phyloP scores from a whole-genome alignment of 2,113 vertebrate genomes.

The Poeciliopsis prolifica region DNA sequence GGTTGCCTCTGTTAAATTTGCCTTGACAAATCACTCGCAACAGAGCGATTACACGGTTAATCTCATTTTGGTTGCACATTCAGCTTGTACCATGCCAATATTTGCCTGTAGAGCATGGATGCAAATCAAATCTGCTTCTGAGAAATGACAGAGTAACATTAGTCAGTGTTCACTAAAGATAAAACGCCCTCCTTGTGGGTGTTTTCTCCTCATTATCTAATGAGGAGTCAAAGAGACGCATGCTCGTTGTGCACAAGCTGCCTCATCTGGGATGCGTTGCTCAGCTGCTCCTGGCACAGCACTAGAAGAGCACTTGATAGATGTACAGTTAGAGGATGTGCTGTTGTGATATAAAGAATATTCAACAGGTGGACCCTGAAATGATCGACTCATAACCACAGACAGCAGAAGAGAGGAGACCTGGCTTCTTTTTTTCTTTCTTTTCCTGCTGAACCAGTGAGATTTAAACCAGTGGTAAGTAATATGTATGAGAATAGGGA shows the following conservation, averaged over 20 bases:
- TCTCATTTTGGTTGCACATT: neutral
- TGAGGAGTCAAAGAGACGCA: slow-evolving; percentile 21
- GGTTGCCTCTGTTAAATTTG: neutral
- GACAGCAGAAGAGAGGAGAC: slow-evolving; percentile 29
- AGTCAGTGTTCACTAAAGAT: neutral
- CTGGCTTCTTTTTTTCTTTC: slow-evolving; percentile 9
- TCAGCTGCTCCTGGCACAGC: slow-evolving; percentile 19
- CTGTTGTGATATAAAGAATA: slow-evolving; percentile 13
- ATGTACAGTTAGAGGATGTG: neutral
- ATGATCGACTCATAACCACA: slow-evolving; percentile 6
- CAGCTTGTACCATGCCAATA: slow-evolving; percentile 48
- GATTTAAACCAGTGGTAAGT: slow-evolving; percentile 49
- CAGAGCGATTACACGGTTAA: neutral
- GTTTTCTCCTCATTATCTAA: neutral
- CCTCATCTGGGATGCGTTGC: slow-evolving; percentile 62
- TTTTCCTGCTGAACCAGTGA: neutral
- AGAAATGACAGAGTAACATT: neutral
- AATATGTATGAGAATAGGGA: neutral
- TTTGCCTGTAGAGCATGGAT: slow-evolving; percentile 23
- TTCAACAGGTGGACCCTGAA: neutral
- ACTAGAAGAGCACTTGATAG: neutral
- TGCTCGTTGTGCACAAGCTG: slow-evolving; percentile 25
- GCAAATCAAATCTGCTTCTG: slow-evolving; percentile 34
- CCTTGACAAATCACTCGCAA: neutral
- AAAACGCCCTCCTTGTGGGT: neutral